Percentiles rank a stretch among this genome's conserved stretches.
Conservation (phyloP, 2,888 invertebrate species). For the Deilephila porcellus region DNA sequence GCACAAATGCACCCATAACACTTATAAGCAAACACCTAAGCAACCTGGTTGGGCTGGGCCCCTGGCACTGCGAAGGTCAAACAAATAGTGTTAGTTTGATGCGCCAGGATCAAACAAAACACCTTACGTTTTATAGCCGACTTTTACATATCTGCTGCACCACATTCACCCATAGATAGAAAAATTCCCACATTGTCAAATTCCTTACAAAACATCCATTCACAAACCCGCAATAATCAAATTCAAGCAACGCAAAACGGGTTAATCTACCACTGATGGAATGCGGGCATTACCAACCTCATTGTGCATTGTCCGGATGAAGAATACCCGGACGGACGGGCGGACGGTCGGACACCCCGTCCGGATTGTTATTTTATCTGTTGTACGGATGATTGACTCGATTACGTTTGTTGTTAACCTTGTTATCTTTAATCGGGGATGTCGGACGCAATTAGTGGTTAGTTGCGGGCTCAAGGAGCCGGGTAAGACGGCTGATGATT, state of each 20-base stretch:
- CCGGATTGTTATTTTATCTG: constrained; percentile 21
- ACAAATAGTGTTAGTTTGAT: too few relatives aligned
- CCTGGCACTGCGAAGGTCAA: too few relatives aligned
- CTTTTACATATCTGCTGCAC: too few relatives aligned
- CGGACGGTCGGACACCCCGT: constrained; percentile 1
- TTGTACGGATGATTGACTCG: constrained; percentile 20
- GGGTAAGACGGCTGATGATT: neutral
- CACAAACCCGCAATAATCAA: constrained; percentile 45
- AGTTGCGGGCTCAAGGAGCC: neutral
- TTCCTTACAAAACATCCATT: neutral
- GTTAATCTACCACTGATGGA: constrained; percentile 53
- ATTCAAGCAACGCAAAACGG: constrained; percentile 48
- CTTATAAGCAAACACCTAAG: too few relatives aligned
- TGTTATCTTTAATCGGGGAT: neutral
- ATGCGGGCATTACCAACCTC: constrained; percentile 49
- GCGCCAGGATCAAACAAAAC: too few relatives aligned
- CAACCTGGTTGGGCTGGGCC: too few relatives aligned
- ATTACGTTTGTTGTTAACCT: constrained; percentile 15
- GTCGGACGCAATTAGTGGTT: neutral
- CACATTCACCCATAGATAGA: neutral
- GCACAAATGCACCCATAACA: too few relatives aligned
- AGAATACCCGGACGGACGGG: constrained; percentile 20
- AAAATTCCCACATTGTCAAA: neutral
- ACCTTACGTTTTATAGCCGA: too few relatives aligned
- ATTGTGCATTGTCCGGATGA: constrained; percentile 40